These are phyloP conservation scores for Strigamia transsilvanica DNA, from an alignment of 2,888 invertebrate species.

Conservation along the genomic window DNA sequence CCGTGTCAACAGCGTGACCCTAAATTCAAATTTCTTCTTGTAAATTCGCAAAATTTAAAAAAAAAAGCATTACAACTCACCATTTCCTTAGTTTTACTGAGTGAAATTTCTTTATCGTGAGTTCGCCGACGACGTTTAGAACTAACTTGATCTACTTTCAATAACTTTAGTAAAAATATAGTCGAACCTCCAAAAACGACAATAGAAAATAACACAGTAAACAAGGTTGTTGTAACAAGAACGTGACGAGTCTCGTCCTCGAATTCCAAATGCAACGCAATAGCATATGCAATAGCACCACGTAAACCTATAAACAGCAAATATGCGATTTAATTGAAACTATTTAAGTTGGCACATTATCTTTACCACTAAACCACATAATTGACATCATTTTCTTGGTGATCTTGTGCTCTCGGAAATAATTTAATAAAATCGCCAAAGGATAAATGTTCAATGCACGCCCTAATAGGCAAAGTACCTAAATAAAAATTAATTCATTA, in stretches of 20 bases:
- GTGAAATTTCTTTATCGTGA: slow-evolving; percentile 78
- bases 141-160: slow-evolving; percentile 74
- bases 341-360: background rate
- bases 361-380: slow-evolving; percentile 96
- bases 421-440: slow-evolving; percentile 88
- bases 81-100: slow-evolving; percentile 99
- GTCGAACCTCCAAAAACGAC: slow-evolving; percentile 96
- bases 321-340: background rate
- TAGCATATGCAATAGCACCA: slow-evolving; percentile 97
- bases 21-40: slow-evolving; percentile 59
- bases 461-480: slow-evolving; percentile 85
- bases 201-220: slow-evolving; percentile 95
- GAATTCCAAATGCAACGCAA: slow-evolving; percentile 93
- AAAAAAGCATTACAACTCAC: slow-evolving; percentile 62
- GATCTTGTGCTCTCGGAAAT: slow-evolving; percentile 96
- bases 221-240: slow-evolving; percentile 96
- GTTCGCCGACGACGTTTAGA: slow-evolving; percentile 59
- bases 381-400: slow-evolving; percentile 99
- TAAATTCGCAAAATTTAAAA: background rate
- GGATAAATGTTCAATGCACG: slow-evolving; percentile 98
- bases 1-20: slow-evolving; percentile 92
- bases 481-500: slow-evolving; percentile 52
- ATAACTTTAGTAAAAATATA: slow-evolving; percentile 91
- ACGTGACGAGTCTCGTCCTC: slow-evolving; percentile 94
- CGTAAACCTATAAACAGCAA: slow-evolving; percentile 73